phyloP scores from a whole-genome alignment of 2,797 vertebrate species.

The Macrochelys suwanniensis region DNA sequence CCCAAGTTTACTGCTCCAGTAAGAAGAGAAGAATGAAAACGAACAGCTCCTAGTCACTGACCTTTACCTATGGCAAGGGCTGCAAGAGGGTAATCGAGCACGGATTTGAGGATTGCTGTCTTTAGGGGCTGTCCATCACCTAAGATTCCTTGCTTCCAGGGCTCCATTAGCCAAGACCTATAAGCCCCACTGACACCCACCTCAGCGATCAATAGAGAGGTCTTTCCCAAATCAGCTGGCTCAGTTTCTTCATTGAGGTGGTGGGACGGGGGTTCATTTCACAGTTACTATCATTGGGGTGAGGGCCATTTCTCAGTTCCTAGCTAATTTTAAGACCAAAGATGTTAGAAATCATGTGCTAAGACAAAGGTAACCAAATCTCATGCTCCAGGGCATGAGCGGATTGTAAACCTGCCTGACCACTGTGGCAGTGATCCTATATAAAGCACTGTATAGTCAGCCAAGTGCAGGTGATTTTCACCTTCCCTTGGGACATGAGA shows the following conservation, averaged over 20 bases:
- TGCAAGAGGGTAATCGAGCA: background rate
- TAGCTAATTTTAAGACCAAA: background rate
- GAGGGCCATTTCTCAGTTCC: background rate
- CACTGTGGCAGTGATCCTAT: background rate
- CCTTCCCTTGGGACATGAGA: background rate
- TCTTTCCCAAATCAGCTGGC: background rate
- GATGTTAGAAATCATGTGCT: background rate
- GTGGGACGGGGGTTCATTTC: background rate
- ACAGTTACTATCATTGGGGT: background rate
- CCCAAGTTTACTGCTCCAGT: background rate
- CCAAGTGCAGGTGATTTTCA: background rate
- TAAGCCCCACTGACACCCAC: background rate
- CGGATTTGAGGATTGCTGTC: background rate
- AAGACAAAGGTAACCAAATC: background rate
- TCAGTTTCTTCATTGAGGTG: background rate
- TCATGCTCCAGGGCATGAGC: fast-evolving
- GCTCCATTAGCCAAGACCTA: background rate
- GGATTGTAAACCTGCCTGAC: background rate
- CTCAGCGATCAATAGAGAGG: background rate
- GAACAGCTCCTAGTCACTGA: background rate
- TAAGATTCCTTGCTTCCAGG: background rate
- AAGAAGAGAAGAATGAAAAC: background rate
- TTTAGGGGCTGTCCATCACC: too few species aligned
- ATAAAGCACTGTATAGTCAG: background rate
- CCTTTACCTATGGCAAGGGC: background rate